Conservation (phyloP, 2,113 vertebrate genomes). For the Rhineura floridana region DNA sequence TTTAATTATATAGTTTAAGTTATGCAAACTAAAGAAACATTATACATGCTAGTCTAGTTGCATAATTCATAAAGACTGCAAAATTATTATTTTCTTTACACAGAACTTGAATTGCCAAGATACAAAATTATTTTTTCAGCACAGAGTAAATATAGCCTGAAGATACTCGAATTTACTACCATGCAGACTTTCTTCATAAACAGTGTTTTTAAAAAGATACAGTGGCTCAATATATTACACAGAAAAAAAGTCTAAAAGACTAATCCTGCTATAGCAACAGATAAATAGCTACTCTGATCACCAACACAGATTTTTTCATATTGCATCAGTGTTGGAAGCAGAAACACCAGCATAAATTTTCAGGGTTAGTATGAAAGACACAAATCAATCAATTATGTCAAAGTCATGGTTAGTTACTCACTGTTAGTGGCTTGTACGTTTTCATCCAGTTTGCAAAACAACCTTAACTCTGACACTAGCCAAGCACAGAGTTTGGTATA, state of each 20-base stretch:
- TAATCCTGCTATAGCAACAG: not conserved
- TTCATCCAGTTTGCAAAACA: slow-evolving; percentile 92
- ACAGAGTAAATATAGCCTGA: not conserved
- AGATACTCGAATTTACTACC: not conserved
- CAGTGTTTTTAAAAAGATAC: not conserved
- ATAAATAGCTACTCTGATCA: not conserved
- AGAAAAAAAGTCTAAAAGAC: not conserved
- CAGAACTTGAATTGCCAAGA: not conserved
- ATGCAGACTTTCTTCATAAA: not conserved
- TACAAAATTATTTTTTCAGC: not conserved
- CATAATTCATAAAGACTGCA: not conserved
- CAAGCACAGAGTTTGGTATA: slow-evolving; percentile 96
- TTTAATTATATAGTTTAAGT: not conserved
- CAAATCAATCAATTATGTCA: not conserved
- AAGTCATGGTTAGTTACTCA: slow-evolving; percentile 77
- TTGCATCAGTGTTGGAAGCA: not conserved
- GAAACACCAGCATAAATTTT: not conserved
- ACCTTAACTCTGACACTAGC: slow-evolving; percentile 90
- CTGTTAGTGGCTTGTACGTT: slow-evolving; percentile 96
- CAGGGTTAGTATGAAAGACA: slow-evolving; percentile 6
- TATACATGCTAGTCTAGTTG: not conserved
- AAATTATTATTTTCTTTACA: not conserved
- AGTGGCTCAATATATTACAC: not conserved
- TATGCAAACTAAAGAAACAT: not conserved
- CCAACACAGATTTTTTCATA: no score